phyloP scores from a whole-genome alignment of 2,888 invertebrate species.

The Drosophila maculinotata region DNA sequence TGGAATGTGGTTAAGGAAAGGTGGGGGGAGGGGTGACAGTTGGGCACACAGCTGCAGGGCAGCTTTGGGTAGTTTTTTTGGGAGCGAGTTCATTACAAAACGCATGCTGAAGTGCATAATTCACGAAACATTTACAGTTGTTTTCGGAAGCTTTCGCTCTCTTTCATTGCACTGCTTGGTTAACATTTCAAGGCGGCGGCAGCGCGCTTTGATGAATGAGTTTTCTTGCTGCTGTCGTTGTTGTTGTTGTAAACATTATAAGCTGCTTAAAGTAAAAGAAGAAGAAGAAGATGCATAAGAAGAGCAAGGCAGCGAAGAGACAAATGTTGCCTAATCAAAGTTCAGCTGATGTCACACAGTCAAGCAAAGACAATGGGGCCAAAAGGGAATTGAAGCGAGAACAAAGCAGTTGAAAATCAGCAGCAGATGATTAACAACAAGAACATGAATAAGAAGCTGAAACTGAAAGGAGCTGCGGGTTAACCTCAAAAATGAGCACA shows the following conservation, averaged over 20 bases:
- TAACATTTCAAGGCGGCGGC: conserved; percentile 27
- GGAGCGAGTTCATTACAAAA: conserved; percentile 40
- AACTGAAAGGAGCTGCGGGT: conserved; percentile 19
- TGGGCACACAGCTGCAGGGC: conserved; percentile 25
- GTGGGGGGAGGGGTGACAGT: not conserved
- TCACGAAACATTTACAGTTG: conserved; percentile 47
- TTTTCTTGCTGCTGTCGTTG: conserved; percentile 26
- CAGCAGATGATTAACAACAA: conserved; percentile 29
- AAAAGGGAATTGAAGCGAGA: conserved; percentile 34
- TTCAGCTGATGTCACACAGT: conserved; percentile 47
- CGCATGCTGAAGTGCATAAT: conserved; percentile 62
- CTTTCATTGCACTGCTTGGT: not conserved
- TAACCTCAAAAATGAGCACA: conserved; percentile 40
- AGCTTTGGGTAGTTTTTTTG: not conserved
- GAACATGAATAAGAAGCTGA: conserved; percentile 13
- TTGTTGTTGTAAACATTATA: conserved; percentile 20
- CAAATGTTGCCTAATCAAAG: conserved; percentile 54
- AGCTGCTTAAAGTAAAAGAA: conserved; percentile 17
- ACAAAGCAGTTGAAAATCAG: conserved; percentile 28
- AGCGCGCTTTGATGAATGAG: conserved; percentile 53
- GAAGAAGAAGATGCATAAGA: not conserved
- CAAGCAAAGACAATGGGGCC: conserved; percentile 8
- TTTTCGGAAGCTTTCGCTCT: conserved; percentile 1
- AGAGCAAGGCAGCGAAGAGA: not conserved
- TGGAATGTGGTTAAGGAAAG: not conserved